Conservation (phyloP, 2,797 vertebrate genomes). For the Enteromius anoplus region DNA sequence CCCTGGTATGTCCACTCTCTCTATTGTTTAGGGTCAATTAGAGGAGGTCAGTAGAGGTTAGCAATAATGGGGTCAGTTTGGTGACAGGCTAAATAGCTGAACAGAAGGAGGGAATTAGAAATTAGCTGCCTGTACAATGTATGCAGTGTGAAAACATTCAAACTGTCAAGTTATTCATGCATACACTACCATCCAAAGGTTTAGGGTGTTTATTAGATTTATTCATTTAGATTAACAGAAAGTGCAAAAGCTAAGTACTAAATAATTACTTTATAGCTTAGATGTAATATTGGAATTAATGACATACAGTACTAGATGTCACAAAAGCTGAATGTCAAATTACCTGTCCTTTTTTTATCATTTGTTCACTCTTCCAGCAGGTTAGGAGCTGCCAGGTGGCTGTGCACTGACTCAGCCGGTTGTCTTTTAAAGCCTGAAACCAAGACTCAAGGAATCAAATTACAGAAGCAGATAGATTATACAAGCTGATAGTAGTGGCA, state of each 20-base stretch:
- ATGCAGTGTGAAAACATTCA: neutral
- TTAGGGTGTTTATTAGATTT: neutral
- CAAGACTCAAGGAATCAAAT: neutral
- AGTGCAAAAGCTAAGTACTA: neutral
- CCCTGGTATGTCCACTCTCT: slow-evolving; percentile 28
- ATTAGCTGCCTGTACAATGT: slow-evolving; percentile 9
- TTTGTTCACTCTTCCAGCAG: slow-evolving; percentile 78
- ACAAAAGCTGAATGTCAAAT: slow-evolving; percentile 28
- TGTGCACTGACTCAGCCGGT: slow-evolving; percentile 69
- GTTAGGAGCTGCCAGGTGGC: slow-evolving; percentile 80
- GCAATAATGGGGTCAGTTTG: slow-evolving; percentile 47
- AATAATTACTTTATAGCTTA: neutral
- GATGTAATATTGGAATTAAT: neutral
- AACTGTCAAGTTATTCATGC: slow-evolving; percentile 1
- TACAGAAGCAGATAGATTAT: neutral
- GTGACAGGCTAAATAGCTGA: slow-evolving; percentile 43
- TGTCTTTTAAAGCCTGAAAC: slow-evolving; percentile 70
- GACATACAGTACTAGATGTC: neutral
- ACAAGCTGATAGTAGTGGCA: neutral
- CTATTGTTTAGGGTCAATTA: slow-evolving; percentile 51
- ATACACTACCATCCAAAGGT: neutral
- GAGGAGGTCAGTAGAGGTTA: slow-evolving; percentile 44
- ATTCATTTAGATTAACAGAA: neutral
- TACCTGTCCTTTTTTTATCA: slow-evolving; percentile 73
- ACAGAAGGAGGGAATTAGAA: neutral